Conservation (phyloP, 2,797 vertebrate genomes). For the Thaleichthys pacificus region DNA sequence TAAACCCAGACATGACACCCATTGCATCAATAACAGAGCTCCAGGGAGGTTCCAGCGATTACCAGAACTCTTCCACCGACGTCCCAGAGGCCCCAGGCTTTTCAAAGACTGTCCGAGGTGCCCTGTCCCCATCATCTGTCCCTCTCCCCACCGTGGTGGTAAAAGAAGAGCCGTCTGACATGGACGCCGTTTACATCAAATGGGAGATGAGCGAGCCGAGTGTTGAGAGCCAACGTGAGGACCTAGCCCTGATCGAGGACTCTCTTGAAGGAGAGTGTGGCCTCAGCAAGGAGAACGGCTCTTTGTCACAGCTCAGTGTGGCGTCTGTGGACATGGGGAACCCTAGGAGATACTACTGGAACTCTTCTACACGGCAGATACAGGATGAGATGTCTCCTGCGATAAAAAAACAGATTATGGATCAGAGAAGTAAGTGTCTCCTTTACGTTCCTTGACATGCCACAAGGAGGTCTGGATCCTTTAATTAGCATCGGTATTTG, state of each 20-base stretch:
- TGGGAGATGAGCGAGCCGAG: conserved; percentile 32
- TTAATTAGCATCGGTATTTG: no score
- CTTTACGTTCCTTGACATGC: background rate
- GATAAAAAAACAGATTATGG: background rate
- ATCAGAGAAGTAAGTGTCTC: background rate
- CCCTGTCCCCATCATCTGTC: background rate
- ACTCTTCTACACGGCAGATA: background rate
- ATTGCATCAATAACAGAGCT: background rate
- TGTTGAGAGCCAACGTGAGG: conserved; percentile 8
- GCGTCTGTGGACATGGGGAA: background rate
- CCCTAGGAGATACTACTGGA: background rate
- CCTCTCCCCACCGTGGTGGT: background rate
- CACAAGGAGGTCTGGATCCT: background rate
- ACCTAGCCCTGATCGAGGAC: background rate
- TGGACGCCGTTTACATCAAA: conserved; percentile 26
- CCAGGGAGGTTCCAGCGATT: conserved; percentile 3
- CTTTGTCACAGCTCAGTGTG: background rate
- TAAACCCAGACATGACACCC: background rate
- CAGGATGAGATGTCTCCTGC: background rate
- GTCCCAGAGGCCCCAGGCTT: background rate
- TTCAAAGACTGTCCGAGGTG: background rate
- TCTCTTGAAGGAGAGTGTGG: conserved; percentile 12
- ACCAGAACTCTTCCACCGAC: conserved; percentile 6
- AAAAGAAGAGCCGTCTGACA: conserved; percentile 32
- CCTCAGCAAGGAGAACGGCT: background rate